Base-by-base conservation (phyloP, 2,797 vertebrate genomes). In the Darevskia mixta region DNA sequence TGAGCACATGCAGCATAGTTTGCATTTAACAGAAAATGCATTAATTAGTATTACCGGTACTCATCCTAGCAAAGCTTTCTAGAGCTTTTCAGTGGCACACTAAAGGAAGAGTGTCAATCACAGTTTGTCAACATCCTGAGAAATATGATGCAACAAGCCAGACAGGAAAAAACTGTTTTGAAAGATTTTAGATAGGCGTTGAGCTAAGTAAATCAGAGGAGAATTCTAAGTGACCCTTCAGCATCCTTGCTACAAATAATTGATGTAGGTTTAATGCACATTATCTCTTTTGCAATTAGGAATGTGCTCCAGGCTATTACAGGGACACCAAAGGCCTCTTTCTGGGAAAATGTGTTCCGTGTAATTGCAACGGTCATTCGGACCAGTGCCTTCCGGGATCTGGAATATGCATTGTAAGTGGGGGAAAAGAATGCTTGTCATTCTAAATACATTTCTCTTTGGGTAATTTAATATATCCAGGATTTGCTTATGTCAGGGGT, bases 301-400 rank as follows among this genome's bases (percentile, higher is more conserved):
- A 98, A 96, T 99, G 99, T 92, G 98, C 98, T 93, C 98, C 98
- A 10, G 98, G 99, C 90, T 98, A 97, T 94, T 99, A 98, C 95
- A 97, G 99, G 91, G 98, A 99, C 94, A 96, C 97, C 73, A 98
- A 99, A 76, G 99, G 99, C 2, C 98, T 99, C 75, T 99, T 99
- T 84, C 93, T 99, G 95, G 99, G 99, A 41, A 99, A 98, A 88
- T 99, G 99, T 75, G 96, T 99, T 23, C 98, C 98, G 1, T 99
- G 99, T 80, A 97, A 97, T 92, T 99, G 99, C 93, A 98, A 99
- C 0, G 97, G 99, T 71, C 99, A 99, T 94, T 99, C 99, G 0
- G 98, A 99, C 91, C 97, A 93, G 90, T 99, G 99, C 89, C 95
- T 98, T 89, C 98, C 98, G 0, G 98, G 98, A 55, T 98, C 98